Evolutionary conservation across 1,140 invertebrate species (phyloP).

Genomic region (Eciton burchellii): DNA sequence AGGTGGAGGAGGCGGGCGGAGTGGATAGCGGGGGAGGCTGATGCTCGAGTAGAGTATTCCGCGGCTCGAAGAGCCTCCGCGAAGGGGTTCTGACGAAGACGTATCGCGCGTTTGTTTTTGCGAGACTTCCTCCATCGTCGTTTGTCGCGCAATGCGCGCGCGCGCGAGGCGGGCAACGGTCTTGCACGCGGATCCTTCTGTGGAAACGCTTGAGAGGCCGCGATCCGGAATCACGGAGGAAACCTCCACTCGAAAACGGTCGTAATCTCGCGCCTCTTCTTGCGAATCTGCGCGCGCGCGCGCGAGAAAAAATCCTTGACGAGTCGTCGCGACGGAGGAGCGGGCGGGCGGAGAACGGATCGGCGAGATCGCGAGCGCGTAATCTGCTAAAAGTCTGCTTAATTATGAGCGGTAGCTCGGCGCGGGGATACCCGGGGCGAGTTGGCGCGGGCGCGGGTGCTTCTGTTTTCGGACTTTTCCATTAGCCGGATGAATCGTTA

Average conservation of each 20-base stretch:
- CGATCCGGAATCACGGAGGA: not conserved
- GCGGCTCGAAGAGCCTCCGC: no score
- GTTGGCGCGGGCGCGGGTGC: conserved; percentile 74
- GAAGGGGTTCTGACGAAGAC: conserved; percentile 43
- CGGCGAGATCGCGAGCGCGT: conserved; percentile 76
- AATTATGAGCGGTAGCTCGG: conserved; percentile 83
- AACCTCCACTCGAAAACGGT: conserved; percentile 41
- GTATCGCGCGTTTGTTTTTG: conserved; percentile 40
- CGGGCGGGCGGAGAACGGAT: conserved; percentile 34
- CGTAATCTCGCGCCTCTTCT: conserved; percentile 41
- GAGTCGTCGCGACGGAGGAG: conserved; percentile 56
- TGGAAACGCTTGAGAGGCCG: not conserved
- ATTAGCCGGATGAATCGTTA: conserved; percentile 86
- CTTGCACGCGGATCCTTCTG: no score
- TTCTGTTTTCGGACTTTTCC: conserved; percentile 86
- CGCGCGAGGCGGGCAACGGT: not conserved
- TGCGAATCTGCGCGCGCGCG: not conserved
- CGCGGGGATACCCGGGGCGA: conserved; percentile 63
- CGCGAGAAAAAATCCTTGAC: conserved; percentile 58
- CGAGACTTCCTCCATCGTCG: no score
- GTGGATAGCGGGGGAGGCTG: conserved; percentile 15
- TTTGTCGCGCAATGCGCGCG: not conserved
- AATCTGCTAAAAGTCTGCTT: conserved; percentile 85
- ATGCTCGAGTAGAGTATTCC: not conserved
- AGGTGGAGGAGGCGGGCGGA: no score